phyloP scores from a whole-genome alignment of 1,140 invertebrate genomes.

The Diorhabda sublineata region DNA sequence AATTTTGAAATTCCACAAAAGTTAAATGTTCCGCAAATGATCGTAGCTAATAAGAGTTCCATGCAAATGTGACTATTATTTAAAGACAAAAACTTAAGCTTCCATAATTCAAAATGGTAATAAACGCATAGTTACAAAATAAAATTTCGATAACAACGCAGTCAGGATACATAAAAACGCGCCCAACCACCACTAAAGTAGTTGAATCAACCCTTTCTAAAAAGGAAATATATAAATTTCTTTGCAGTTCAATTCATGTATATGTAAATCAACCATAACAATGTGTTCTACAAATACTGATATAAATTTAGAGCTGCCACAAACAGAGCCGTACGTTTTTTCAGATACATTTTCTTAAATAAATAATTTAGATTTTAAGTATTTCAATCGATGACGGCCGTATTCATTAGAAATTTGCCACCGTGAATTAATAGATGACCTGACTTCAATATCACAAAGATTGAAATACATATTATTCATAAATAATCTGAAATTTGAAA shows the following conservation, averaged over 20 bases:
- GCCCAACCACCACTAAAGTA: constrained; percentile 23
- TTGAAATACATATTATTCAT: no score
- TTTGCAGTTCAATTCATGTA: constrained; percentile 24
- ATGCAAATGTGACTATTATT: constrained; percentile 13
- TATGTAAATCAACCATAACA: constrained; percentile 25
- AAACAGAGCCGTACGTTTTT: background rate
- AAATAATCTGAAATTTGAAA: no score
- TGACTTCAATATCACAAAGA: no score
- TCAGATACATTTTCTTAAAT: no score
- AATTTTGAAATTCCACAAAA: background rate
- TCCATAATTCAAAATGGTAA: constrained; percentile 13
- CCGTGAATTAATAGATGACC: no score
- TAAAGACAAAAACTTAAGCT: constrained; percentile 10
- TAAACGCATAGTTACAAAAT: constrained; percentile 19
- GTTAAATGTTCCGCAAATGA: constrained; percentile 15
- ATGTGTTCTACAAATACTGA: constrained; percentile 22
- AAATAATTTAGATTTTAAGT: no score
- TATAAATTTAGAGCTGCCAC: constrained; percentile 20
- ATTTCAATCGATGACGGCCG: no score
- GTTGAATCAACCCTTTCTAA: constrained; percentile 23
- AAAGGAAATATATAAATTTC: constrained; percentile 28
- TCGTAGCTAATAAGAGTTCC: constrained; percentile 8
- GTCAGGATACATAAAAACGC: constrained; percentile 15
- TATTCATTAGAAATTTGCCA: no score
- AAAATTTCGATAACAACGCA: constrained; percentile 7